phyloP scores from a whole-genome alignment of 1,140 invertebrate genomes.

The Semibalanus balanoides region DNA sequence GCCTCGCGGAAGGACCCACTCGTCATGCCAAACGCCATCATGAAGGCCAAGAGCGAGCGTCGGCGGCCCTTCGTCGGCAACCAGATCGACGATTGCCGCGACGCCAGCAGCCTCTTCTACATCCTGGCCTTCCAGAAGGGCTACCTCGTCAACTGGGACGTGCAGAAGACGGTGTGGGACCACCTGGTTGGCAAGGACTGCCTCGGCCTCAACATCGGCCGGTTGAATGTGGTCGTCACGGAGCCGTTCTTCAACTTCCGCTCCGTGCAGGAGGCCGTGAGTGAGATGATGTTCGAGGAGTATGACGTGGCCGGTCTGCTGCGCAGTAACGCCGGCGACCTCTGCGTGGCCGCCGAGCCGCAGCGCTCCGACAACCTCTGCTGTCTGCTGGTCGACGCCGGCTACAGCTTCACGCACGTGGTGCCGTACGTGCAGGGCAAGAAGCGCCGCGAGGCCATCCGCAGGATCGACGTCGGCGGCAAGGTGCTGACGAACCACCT shows the following conservation, averaged over 20 bases:
- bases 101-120: conserved; percentile 87
- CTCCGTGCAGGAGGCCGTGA: conserved; percentile 80
- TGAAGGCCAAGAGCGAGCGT: conserved; percentile 93
- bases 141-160: conserved; percentile 88
- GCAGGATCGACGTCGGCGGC: conserved; percentile 86
- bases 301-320: conserved; percentile 79
- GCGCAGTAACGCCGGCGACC: conserved; percentile 49
- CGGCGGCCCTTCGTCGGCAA: conserved; percentile 83
- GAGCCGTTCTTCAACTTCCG: conserved; percentile 91
- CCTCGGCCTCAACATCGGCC: conserved; percentile 58
- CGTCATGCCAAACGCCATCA: conserved; percentile 86
- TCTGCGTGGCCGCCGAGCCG: conserved; percentile 38
- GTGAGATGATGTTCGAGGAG: conserved; percentile 95
- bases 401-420: conserved; percentile 91
- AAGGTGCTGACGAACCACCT: conserved; percentile 96
- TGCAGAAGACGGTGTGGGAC: conserved; percentile 93
- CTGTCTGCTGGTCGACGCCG: conserved; percentile 78
- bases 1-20: not conserved
- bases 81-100: conserved; percentile 88
- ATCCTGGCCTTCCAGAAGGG: conserved; percentile 89
- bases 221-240: conserved; percentile 64
- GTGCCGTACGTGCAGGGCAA: conserved; percentile 85
- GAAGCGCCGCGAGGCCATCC: conserved; percentile 57
- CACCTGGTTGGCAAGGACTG: conserved; percentile 82
- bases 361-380: conserved; percentile 43